Evolutionary conservation across 2,888 invertebrate species (phyloP).

Genomic region (Drosophila subsilvestris): DNA sequence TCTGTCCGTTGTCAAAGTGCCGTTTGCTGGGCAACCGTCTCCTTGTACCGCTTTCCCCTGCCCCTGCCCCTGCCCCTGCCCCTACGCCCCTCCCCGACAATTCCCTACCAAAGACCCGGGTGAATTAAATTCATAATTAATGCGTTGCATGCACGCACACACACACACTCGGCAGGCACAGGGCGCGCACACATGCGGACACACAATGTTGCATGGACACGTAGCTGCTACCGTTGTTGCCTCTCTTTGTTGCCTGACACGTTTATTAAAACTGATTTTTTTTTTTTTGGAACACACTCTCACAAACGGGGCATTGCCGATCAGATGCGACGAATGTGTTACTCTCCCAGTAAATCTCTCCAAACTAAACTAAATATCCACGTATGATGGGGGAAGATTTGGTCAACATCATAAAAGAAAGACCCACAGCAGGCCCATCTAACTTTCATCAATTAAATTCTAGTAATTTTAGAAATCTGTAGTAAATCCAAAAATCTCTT

Average conservation of each 20-base stretch:
- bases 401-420: too few relatives aligned
- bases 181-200: slow-evolving; percentile 7
- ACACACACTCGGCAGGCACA: slow-evolving; percentile 35
- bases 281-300: slow-evolving; percentile 19
- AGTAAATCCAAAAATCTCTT: too few relatives aligned
- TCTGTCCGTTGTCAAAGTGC: slow-evolving; percentile 52
- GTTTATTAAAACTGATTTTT: slow-evolving; percentile 78
- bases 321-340: background rate
- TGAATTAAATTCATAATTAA: slow-evolving; percentile 81
- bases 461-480: too few relatives aligned
- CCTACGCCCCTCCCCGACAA: slow-evolving; percentile 3
- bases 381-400: too few relatives aligned
- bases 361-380: too few relatives aligned
- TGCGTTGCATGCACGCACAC: slow-evolving; percentile 81
- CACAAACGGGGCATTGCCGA: background rate
- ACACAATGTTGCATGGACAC: slow-evolving; percentile 51
- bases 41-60: background rate
- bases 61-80: background rate
- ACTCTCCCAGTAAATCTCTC: too few relatives aligned
- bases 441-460: too few relatives aligned
- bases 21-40: slow-evolving; percentile 44
- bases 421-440: too few relatives aligned
- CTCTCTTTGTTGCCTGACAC: slow-evolving; percentile 73
- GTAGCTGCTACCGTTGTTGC: slow-evolving; percentile 76
- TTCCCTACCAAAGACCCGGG: slow-evolving; percentile 61